Base-by-base conservation (phyloP, 1,140 invertebrate species). In the Atta texana region DNA sequence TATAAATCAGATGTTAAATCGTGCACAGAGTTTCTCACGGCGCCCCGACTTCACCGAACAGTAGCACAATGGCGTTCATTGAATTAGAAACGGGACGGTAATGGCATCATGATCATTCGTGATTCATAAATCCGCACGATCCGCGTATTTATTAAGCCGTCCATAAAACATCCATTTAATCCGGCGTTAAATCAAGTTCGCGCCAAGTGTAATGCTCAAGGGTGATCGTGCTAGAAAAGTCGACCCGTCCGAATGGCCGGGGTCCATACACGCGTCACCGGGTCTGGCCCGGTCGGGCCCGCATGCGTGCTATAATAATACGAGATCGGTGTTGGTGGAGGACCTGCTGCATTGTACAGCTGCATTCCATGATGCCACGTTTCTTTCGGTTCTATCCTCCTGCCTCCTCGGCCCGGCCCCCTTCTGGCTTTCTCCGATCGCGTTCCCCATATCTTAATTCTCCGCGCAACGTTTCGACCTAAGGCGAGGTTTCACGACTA, bases 281-380 rank as follows among this genome's bases (percentile, higher is more conserved):
- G 16, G 74, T 31, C 74, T 34, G n/a, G 28, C 55, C 10, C 80
- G 68, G 53, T 34, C 39, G 71, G 57, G 39, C 51, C 71, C 64
- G 57, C 64, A 71, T 59, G 51, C 64, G 31, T 31, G 55, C 78
- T 89, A 84, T 80, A 91, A 88, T 75, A 86, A 91, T 85, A 18
- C 71, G 57, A 64, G 75, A 49, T 71, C 53, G 86, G 76, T 66
- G 74, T 80, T 86, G 44, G 68, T 89, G 49, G 81, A 88, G 85
- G 59, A 90, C 85, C 87, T 87, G 89, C 89, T 75, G 71, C 87
- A 92, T 92, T 87, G 88, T 91, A 68, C 74, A 88, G 91, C 91
- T 88, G 89, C 91, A 92, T 92, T 92, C 89, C 89, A 89, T 66
- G 68, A 53, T 49, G 55, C 53, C 59, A 88, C 61, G 51, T 68